Base-by-base conservation (phyloP, 2,797 vertebrate genomes). In the Xiphophorus birchmanni region DNA sequence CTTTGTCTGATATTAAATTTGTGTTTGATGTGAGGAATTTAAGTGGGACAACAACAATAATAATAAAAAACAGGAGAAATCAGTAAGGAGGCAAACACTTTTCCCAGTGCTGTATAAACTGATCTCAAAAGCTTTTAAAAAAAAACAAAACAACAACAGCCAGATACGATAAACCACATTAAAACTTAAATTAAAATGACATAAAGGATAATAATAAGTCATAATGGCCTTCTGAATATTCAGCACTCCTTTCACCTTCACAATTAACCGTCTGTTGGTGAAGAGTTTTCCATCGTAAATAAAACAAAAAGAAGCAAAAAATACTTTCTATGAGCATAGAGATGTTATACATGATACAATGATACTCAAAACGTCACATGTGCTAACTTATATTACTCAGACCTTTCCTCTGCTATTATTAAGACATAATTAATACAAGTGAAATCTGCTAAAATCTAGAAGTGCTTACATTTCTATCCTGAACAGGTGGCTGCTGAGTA, bases 311-410 rank as follows among this genome's bases (percentile, higher is more conserved):
- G 85, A 74, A 86, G 78, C 76, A 77, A 94, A 92, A 92, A 95
- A 95, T 92, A 92, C 80, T 74, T 90, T 91, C 90, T 89, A 89
- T 58, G 92, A 91, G 83, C 95, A 94, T 95, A 95, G 95, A 96
- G 96, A 96, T 95, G 97, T 97, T 97, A 96, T 96, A 96, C 94
- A 96, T 94, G 95, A 95, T 97, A 97, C 94, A 96, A 95, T 96
- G 90, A 94, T 95, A 96, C 95, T 96, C 96, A 96, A 96, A 97
- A 96, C 95, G 95, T 96, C 96, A 97, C 97, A 96, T 97, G 96
- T 95, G 96, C 96, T 97, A 98, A 95, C 96, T 97, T 93, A 96
- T 97, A 96, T 97, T 96, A 97, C 95, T 97, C 95, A 97, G 97
- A 98, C 96, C 96, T 88, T 96, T 93, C 96, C 96, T 97, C 95